Evolutionary conservation across 2,797 vertebrate species (phyloP).

Genomic region (Pseudochirops cupreus): DNA sequence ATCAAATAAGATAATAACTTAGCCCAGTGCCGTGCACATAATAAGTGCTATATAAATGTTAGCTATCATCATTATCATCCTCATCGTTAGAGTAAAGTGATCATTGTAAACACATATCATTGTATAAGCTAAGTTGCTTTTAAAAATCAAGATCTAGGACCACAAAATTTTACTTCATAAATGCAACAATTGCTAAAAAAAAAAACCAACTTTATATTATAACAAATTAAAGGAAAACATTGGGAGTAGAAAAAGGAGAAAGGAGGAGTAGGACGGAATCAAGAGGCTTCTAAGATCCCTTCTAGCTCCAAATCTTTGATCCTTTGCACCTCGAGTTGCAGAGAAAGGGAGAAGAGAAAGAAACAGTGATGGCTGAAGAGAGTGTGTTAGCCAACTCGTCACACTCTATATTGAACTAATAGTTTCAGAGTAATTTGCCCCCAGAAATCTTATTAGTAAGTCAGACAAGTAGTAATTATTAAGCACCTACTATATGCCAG

Average conservation of each 20-base stretch:
- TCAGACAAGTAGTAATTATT: neutral
- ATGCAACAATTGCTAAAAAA: neutral
- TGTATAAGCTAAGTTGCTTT: neutral
- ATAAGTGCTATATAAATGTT: neutral
- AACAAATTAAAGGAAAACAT: slow-evolving; percentile 4
- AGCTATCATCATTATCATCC: neutral
- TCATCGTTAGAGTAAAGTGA: neutral
- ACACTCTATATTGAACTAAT: no score
- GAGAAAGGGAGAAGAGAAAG: neutral
- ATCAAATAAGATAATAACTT: neutral
- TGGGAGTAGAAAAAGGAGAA: neutral
- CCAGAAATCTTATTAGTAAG: neutral
- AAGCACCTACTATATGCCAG: neutral
- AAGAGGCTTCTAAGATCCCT: neutral
- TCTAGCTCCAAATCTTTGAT: neutral
- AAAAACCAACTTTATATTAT: slow-evolving; percentile 16
- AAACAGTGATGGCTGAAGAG: neutral
- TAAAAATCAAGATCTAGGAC: slow-evolving; percentile 40
- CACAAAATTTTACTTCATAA: slow-evolving; percentile 46
- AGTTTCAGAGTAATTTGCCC: neutral
- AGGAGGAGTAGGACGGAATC: neutral
- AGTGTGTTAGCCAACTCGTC: neutral
- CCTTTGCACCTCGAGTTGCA: neutral
- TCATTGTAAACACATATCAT: slow-evolving; percentile 10
- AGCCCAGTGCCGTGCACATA: neutral